Percentiles rank a stretch among this genome's conserved stretches.
Conservation (phyloP, 2,797 vertebrate species). For the Diglossa cyanea region DNA sequence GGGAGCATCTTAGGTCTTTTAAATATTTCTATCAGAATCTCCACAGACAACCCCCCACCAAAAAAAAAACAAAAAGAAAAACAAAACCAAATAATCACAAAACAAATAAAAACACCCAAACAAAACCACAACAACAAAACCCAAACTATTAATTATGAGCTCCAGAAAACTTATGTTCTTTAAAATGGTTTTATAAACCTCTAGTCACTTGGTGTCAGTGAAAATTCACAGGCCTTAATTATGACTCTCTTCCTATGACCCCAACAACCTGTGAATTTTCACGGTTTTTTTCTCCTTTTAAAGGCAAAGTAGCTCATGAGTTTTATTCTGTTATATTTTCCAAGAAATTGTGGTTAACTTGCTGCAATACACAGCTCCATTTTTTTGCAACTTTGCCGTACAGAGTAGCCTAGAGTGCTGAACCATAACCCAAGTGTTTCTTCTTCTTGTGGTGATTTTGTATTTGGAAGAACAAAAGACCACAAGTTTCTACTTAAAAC, state of each 20-base stretch:
- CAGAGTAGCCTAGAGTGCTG: background rate
- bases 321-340: background rate
- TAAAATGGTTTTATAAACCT: background rate
- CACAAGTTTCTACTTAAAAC: background rate
- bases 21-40: background rate
- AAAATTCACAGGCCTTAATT: background rate
- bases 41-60: fast-evolving
- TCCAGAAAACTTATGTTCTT: background rate
- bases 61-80: background rate
- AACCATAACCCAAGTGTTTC: background rate
- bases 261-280: background rate
- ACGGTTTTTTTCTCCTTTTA: background rate
- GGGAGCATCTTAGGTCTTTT: background rate
- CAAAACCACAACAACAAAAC: background rate
- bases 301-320: background rate
- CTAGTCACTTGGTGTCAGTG: background rate
- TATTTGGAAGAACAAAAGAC: background rate
- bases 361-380: background rate
- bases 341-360: background rate
- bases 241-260: background rate
- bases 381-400: background rate
- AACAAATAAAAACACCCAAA: background rate
- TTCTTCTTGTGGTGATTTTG: background rate
- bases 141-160: background rate
- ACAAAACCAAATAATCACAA: fast-evolving